phyloP scores from a whole-genome alignment of 1,140 invertebrate species.

The Druon quercuslanigerum region DNA sequence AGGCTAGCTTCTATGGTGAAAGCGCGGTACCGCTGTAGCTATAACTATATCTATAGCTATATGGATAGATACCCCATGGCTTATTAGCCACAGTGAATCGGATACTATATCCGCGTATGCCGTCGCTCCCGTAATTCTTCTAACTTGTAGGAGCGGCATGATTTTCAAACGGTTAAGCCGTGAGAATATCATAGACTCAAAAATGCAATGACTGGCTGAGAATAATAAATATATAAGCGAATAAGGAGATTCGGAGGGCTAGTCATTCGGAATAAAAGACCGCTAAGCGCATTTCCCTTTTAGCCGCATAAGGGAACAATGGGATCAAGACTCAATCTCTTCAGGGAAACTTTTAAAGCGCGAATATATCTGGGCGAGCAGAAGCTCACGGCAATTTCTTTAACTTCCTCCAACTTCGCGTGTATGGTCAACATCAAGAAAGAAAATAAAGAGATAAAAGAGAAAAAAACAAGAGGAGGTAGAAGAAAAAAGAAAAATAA shows the following conservation, averaged over 20 bases:
- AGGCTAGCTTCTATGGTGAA: constrained; percentile 57
- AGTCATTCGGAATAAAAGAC: constrained; percentile 58
- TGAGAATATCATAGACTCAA: constrained; percentile 70
- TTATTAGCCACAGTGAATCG: constrained; percentile 69
- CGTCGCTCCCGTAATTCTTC: constrained; percentile 30
- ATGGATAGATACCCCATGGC: constrained; percentile 64
- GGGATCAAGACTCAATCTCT: constrained; percentile 48
- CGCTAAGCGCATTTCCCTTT: constrained; percentile 65
- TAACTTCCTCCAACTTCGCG: constrained; percentile 28
- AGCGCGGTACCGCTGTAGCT: constrained; percentile 34
- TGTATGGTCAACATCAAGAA: constrained; percentile 16
- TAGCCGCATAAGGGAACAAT: constrained; percentile 50
- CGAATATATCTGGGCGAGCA: constrained; percentile 18
- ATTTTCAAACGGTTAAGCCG: constrained; percentile 57
- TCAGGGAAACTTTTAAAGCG: constrained; percentile 29
- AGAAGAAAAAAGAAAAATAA: constrained; percentile 27
- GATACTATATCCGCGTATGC: constrained; percentile 52
- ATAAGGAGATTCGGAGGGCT: constrained; percentile 59
- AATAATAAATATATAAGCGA: constrained; percentile 40
- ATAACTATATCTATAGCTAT: too few relatives aligned
- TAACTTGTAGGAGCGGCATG: constrained; percentile 40
- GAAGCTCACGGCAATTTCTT: constrained; percentile 37
- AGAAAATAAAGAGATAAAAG: constrained; percentile 1
- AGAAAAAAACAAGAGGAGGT: neutral
- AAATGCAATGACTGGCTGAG: constrained; percentile 63